These are phyloP conservation scores for Tethya wilhelma DNA, from an alignment of 37 sponge, comb jelly and placozoan genomes.

Conservation along the genomic window DNA sequence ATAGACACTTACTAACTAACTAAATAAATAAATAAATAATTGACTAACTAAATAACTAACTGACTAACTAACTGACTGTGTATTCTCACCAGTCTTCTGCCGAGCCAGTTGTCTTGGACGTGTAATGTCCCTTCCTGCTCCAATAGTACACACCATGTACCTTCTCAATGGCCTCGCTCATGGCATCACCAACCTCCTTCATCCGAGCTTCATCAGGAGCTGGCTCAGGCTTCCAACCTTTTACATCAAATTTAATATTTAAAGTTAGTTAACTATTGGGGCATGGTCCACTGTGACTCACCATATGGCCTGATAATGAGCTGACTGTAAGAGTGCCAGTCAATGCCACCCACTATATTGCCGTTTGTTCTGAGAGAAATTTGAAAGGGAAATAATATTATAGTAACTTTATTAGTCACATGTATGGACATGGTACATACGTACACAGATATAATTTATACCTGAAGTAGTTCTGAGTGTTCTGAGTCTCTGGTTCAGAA, in stretches of 20 bases:
- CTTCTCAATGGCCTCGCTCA: not conserved
- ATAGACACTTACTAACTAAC: too few relatives aligned
- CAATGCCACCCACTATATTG: slow-evolving; percentile 71
- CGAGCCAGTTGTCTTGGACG: slow-evolving; percentile 61
- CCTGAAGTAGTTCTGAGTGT: slow-evolving; percentile 69
- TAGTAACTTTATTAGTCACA: too few relatives aligned
- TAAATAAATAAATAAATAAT: too few relatives aligned
- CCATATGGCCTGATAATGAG: slow-evolving; percentile 81
- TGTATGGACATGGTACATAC: too few relatives aligned
- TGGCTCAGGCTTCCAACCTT: slow-evolving; percentile 56
- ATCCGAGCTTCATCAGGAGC: slow-evolving; percentile 65
- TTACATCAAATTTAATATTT: not conserved
- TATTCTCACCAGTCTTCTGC: slow-evolving; percentile 78
- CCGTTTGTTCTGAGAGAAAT: not conserved
- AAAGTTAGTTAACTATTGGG: not conserved
- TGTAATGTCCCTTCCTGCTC: slow-evolving; percentile 33
- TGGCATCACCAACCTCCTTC: slow-evolving; percentile 34
- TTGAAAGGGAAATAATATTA: too few relatives aligned
- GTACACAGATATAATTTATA: too few relatives aligned
- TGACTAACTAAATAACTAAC: too few relatives aligned
- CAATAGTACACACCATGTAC: slow-evolving; percentile 35
- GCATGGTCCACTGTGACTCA: not conserved
- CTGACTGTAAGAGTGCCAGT: slow-evolving; percentile 85
- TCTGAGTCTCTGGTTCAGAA: slow-evolving; percentile 81
- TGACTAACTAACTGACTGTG: too few relatives aligned